Percentiles rank a stretch among this genome's conserved stretches.
Evolutionary conservation across 2,797 vertebrate genomes (phyloP).

Genomic region (Epinephelus awoara): DNA sequence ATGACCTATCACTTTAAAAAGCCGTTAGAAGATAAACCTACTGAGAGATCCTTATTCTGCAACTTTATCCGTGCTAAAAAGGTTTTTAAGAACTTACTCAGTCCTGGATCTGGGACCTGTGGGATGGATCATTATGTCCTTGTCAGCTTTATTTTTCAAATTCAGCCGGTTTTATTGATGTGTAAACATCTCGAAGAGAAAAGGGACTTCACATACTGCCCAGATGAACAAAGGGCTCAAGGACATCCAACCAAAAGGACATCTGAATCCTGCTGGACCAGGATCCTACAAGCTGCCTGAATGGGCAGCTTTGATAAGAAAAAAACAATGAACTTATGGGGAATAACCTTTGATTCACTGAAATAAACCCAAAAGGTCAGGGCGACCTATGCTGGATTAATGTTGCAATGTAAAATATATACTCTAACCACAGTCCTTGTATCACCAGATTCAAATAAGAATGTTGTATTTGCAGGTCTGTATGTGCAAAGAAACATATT

Average conservation of each 20-base stretch:
- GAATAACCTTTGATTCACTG: constrained; percentile 76
- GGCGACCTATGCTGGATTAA: constrained; percentile 49
- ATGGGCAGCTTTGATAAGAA: constrained; percentile 77
- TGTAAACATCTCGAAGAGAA: constrained; percentile 84
- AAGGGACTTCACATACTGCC: constrained; percentile 78
- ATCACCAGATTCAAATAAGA: not conserved
- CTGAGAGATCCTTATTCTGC: constrained; percentile 67
- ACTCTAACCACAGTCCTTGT: constrained; percentile 20
- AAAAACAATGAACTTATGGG: constrained; percentile 75
- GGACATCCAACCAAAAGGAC: constrained; percentile 78
- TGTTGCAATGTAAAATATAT: constrained; percentile 50
- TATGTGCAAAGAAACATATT: not conserved
- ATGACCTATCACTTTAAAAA: constrained; percentile 65
- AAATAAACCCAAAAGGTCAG: constrained; percentile 75
- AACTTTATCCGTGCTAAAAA: constrained; percentile 69
- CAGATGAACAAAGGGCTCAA: constrained; percentile 82
- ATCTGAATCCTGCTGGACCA: constrained; percentile 72
- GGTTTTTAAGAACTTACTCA: constrained; percentile 69
- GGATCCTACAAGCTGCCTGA: constrained; percentile 60
- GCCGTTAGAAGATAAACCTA: constrained; percentile 65
- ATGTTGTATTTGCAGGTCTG: constrained; percentile 5
- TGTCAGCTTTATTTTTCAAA: constrained; percentile 82
- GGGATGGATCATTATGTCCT: constrained; percentile 83
- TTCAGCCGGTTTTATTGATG: constrained; percentile 83
- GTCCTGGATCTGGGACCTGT: constrained; percentile 71